phyloP scores from a whole-genome alignment of 2,113 vertebrate species.

The Nycticebus coucang region DNA sequence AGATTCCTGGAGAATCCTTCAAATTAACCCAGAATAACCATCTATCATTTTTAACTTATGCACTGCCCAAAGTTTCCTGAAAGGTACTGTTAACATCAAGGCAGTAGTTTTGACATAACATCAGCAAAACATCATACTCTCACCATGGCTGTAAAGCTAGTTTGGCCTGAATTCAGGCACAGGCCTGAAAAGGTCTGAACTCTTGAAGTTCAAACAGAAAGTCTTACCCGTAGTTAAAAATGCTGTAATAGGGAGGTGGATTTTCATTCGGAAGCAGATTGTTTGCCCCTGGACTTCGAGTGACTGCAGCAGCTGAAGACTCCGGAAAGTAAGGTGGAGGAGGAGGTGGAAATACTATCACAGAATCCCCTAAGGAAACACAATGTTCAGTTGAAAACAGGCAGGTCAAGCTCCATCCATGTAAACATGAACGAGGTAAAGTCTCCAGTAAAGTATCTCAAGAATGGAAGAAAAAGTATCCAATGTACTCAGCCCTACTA shows the following conservation, averaged over 20 bases:
- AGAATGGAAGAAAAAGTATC: too few relatives aligned
- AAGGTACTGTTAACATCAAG: neutral
- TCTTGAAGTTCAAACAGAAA: neutral
- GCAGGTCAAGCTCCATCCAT: too few relatives aligned
- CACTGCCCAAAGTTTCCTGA: neutral
- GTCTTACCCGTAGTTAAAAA: conserved; percentile 86
- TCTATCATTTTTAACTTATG: neutral
- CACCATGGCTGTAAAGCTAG: neutral
- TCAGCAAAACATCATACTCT: neutral
- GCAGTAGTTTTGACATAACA: neutral
- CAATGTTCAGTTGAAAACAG: neutral
- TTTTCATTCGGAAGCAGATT: conserved; percentile 73
- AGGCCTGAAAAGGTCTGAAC: neutral
- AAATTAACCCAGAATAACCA: neutral
- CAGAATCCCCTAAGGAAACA: conserved; percentile 84
- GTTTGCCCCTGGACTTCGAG: conserved; percentile 54
- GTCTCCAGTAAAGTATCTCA: too few relatives aligned
- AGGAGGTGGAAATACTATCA: conserved; percentile 87
- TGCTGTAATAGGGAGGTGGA: conserved; percentile 86
- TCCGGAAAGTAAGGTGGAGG: conserved; percentile 89
- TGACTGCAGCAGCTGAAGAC: conserved; percentile 58
- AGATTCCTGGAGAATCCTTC: neutral
- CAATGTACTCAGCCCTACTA: too few relatives aligned
- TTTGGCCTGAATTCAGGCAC: neutral
- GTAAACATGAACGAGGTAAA: too few relatives aligned